Percentiles rank a stretch among this genome's conserved stretches.
phyloP scores from a whole-genome alignment of 2,797 vertebrate genomes.

The Salarias fasciatus region DNA sequence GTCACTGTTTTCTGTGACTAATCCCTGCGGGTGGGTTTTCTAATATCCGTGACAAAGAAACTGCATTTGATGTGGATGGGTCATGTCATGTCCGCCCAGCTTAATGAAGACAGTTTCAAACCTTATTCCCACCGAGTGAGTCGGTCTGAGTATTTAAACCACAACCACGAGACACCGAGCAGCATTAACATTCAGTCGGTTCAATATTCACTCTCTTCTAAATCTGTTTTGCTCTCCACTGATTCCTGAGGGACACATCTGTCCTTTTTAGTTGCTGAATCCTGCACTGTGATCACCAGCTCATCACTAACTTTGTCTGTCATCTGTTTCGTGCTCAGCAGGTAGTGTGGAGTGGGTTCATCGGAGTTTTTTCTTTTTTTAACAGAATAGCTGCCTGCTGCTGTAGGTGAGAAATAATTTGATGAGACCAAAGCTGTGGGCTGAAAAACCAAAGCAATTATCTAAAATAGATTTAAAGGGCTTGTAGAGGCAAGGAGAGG shows the following conservation, averaged over 20 bases:
- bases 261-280: conserved; percentile 4
- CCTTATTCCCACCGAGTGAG: neutral
- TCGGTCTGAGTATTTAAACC: conserved; percentile 7
- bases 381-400: conserved; percentile 23
- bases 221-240: conserved; percentile 9
- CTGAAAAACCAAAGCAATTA: conserved; percentile 36
- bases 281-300: conserved; percentile 9
- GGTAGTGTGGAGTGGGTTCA: neutral
- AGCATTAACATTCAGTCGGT: neutral
- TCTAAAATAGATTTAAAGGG: conserved; percentile 31
- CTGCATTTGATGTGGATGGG: neutral
- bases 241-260: neutral
- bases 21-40: neutral
- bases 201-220: conserved; percentile 12
- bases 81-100: neutral
- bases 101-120: conserved; percentile 3
- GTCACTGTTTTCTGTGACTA: neutral
- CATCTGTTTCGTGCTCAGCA: conserved; percentile 4
- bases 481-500: conserved; percentile 6
- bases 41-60: neutral
- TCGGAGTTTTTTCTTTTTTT: conserved; percentile 3
- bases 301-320: conserved; percentile 3
- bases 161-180: neutral
- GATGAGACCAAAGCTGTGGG: conserved; percentile 20
- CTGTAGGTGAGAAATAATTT: conserved; percentile 9